Conservation (phyloP, 1,140 invertebrate genomes). For the Zaprionus ornatus region DNA sequence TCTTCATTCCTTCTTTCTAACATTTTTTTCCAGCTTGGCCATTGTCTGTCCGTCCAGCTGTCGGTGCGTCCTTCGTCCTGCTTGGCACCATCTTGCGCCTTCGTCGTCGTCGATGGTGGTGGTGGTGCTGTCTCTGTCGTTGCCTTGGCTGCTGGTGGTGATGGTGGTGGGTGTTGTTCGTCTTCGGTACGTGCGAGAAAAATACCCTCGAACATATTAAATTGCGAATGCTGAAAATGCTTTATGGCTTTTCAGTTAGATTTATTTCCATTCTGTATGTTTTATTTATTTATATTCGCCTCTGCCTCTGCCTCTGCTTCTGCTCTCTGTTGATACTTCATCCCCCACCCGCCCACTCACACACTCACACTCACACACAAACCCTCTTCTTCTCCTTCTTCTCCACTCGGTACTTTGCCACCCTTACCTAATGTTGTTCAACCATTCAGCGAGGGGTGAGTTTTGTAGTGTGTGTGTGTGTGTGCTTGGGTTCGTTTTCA, state of each 20-base stretch:
- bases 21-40: conserved; percentile 20
- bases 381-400: neutral
- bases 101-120: conserved; percentile 29
- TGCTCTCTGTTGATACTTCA: conserved; percentile 47
- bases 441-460: conserved; percentile 46
- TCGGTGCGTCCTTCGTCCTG: conserved; percentile 57
- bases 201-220: conserved; percentile 83
- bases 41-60: conserved; percentile 55
- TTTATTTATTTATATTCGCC: conserved; percentile 83
- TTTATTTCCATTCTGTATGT: conserved; percentile 84
- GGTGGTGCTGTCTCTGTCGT: conserved; percentile 8
- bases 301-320: conserved; percentile 46
- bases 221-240: conserved; percentile 83
- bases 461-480: conserved; percentile 25
- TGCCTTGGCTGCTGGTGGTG: conserved; percentile 20
- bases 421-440: conserved; percentile 27
- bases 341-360: conserved; percentile 40
- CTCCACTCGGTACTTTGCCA: conserved; percentile 1
- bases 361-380: conserved; percentile 37
- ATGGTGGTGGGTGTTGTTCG: conserved; percentile 62
- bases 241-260: conserved; percentile 84
- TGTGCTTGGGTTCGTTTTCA: conserved; percentile 62
- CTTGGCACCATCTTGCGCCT: conserved; percentile 71
- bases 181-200: conserved; percentile 79
- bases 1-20: conserved; percentile 27